Base-by-base conservation (phyloP, 2,113 vertebrate species). In the Actinemys pallida region DNA sequence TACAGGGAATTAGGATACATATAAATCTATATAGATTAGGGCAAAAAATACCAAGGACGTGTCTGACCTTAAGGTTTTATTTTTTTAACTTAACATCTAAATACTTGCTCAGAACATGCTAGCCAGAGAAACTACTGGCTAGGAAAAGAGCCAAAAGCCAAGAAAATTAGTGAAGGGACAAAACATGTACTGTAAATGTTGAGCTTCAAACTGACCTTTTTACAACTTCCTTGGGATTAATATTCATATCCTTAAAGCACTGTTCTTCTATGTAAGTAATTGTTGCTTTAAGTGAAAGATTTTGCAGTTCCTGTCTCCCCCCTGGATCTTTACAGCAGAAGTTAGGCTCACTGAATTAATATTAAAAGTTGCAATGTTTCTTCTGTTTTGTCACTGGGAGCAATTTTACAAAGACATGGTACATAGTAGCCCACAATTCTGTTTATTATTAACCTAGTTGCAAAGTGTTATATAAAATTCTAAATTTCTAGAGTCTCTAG, bases 151-250 rank as follows among this genome's bases (percentile, higher is more conserved):
- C 92, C 96, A 96, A 92, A 75, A 96, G 31, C 90, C 86, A 88
- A 94, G 94, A 94, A 97, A 97, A 97, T 96, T 92, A 96, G 93
- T 22, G 8, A 95, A 93, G 87, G 42, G 83, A 95, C 93, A 96
- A 96, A 94, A 93, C 62, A 85, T 9, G 4, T 86, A 92, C 83
- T 97, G 52, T 96, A 96, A 96, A 95, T 88, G 87, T 65, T 93
- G 89, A 91, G 4, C 69, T 95, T 94, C 82, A 90, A 92, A 94
- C 54, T 91, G 90, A 57, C 92, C 86, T 89, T 96, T 86, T 93
- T 95, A 82, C 86, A 94, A 2, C 81, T 91, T 97, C 76, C 72
- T 79, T 80, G 94, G 87, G 93, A 94, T 50, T 85, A 65, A 89
- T 96, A 93, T 47, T 96, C 93, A n/a, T 92, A 93, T 50, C 94